phyloP scores from a whole-genome alignment of 37 sponge, comb jelly and placozoan genomes.

The Axinella damicornis region DNA sequence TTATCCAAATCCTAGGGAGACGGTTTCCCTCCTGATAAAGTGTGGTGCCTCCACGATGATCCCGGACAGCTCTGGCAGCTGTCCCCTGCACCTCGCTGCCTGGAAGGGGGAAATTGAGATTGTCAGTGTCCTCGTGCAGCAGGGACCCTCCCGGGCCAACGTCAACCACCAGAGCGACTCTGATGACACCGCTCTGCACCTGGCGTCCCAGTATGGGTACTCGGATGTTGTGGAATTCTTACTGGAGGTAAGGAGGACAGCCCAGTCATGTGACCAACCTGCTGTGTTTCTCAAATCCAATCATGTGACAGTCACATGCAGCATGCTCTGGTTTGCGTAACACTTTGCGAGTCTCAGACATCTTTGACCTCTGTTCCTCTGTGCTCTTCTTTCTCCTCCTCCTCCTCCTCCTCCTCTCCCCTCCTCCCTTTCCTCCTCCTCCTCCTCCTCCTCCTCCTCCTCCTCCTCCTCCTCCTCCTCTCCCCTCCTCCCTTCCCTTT shows the following conservation, averaged over 20 bases:
- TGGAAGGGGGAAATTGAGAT: slow-evolving; percentile 90
- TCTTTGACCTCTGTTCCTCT: too few species aligned
- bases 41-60: slow-evolving; percentile 65
- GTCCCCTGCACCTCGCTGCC: slow-evolving; percentile 81
- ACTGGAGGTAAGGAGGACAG: slow-evolving; percentile 58
- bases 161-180: slow-evolving; percentile 79
- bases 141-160: slow-evolving; percentile 85
- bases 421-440: neutral
- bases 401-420: neutral
- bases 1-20: too few species aligned
- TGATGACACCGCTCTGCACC: slow-evolving; percentile 81
- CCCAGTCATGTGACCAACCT: neutral
- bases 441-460: neutral
- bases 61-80: slow-evolving; percentile 70
- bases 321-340: neutral
- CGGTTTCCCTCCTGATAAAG: slow-evolving; percentile 37
- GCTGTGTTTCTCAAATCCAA: neutral
- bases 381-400: neutral
- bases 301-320: neutral
- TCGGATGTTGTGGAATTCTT: slow-evolving; percentile 75
- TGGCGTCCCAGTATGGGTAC: slow-evolving; percentile 88
- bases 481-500: too few species aligned
- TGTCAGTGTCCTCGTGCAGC: slow-evolving; percentile 62
- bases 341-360: too few species aligned
- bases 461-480: too few species aligned